Percentiles rank a stretch among this genome's conserved stretches.
phyloP scores from a whole-genome alignment of 2,113 vertebrate genomes.

The Laticauda laticaudata region DNA sequence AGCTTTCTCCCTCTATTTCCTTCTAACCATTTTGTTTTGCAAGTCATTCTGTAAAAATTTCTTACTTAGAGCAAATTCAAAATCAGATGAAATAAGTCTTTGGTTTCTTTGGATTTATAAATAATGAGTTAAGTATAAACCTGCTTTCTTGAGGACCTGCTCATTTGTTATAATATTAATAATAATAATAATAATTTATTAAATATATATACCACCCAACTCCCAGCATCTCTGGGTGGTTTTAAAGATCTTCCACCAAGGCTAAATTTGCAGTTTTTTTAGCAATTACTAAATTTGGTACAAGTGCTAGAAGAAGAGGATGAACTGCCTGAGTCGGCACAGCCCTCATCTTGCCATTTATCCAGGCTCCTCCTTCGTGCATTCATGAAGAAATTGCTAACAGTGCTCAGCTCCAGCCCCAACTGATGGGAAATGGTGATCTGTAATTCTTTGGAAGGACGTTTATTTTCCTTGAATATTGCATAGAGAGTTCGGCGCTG shows the following conservation, averaged over 20 bases:
- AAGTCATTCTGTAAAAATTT: conserved; percentile 81
- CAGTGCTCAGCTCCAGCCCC: conserved; percentile 95
- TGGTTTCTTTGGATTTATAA: conserved; percentile 99
- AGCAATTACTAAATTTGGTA: too few relatives aligned
- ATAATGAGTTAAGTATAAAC: conserved; percentile 97
- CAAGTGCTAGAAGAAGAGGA: conserved; percentile 89
- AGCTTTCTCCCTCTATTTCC: conserved; percentile 71
- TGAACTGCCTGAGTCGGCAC: conserved; percentile 83
- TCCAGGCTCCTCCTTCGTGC: conserved; percentile 95
- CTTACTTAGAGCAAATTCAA: conserved; percentile 86
- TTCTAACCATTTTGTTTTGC: conserved; percentile 75
- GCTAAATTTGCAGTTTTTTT: conserved; percentile 80
- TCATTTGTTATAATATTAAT: conserved; percentile 54
- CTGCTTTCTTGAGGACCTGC: conserved; percentile 87
- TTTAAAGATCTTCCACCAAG: conserved; percentile 83
- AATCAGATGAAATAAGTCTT: conserved; percentile 95
- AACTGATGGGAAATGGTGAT: conserved; percentile 99
- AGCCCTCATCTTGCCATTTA: conserved; percentile 97
- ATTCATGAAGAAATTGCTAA: conserved; percentile 99
- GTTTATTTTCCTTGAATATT: conserved; percentile 99
- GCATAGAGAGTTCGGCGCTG: conserved; percentile 98
- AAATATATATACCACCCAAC: background rate
- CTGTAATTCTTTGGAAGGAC: conserved; percentile 98
- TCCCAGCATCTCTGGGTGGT: conserved; percentile 15
- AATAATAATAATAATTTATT: background rate